These are phyloP conservation scores for Heliconius cydno DNA, from an alignment of 2,888 invertebrate species.

Conservation along the genomic window DNA sequence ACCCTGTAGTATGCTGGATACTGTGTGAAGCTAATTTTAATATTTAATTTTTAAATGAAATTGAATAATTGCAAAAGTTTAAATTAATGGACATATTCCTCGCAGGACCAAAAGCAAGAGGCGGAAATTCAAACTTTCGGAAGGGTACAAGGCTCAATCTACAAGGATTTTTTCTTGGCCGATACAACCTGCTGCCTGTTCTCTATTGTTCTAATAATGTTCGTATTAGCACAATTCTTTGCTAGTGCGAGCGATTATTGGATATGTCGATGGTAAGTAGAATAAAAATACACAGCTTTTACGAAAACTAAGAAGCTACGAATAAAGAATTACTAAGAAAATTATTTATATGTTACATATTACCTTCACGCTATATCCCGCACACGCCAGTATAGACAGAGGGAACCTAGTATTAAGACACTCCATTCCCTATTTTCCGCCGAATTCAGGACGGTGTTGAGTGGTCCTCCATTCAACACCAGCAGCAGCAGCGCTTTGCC, in stretches of 20 bases:
- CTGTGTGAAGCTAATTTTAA: too few species aligned
- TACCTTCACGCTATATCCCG: too few species aligned
- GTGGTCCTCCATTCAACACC: too few species aligned
- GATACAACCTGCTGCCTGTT: slow-evolving; percentile 64
- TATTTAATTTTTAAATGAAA: not conserved
- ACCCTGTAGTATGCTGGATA: too few species aligned
- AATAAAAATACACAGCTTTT: not conserved
- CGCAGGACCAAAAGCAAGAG: slow-evolving; percentile 73
- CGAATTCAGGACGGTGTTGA: too few species aligned
- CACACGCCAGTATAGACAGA: too few species aligned
- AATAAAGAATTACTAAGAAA: too few species aligned
- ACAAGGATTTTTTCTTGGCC: slow-evolving; percentile 71
- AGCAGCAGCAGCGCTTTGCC: too few species aligned
- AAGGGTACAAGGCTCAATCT: slow-evolving; percentile 69
- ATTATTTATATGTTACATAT: too few species aligned
- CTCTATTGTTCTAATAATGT: slow-evolving; percentile 63
- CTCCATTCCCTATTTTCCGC: too few species aligned
- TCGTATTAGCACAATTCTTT: slow-evolving; percentile 83
- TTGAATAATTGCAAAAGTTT: not conserved
- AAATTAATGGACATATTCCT: not conserved
- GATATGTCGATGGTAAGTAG: slow-evolving; percentile 71
- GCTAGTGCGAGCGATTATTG: slow-evolving; percentile 77
- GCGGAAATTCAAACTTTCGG: slow-evolving; percentile 69
- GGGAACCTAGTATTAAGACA: too few species aligned
- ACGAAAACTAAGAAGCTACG: too few species aligned